Evolutionary conservation across 2,888 invertebrate species (phyloP), one percentile per base, ranked within the genome.

Genomic region (Ditula angustiorana): DNA sequence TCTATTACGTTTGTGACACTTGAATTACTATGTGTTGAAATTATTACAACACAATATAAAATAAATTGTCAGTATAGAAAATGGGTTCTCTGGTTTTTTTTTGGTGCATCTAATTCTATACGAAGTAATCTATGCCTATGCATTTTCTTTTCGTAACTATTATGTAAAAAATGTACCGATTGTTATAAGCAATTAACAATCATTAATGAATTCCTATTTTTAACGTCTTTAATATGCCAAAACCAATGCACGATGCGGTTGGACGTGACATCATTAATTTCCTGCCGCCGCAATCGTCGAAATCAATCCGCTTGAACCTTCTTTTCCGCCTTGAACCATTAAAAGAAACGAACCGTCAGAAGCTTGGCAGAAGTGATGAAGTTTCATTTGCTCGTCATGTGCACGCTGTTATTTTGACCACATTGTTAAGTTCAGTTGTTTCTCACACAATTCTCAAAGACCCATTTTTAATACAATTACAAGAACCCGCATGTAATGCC

Each of bases 1-100:
- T 50, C 66, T 66, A 63, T 66, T 66, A 57, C 69, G 65, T 68
- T 67, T 69, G 69, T 71, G 58, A 68, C 60, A 60, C 68, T 41
- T 53, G 13, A 44, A 26, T 56, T 35, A 60, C 19, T 50, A 49
- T 28, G 24, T 55, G 33, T 53, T 33, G 21, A 10, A 5, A 19
- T 41, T 41, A 26, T 49, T 16, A 16, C 13, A 16, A 49, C 19
- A 13, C 50, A 28, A 28, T 50, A 28, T 16, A 2, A 7, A 30
- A 28, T 19, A 50, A 28, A 28, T 26, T 28, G 13, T 7, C 35
- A 7, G 26, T 26, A 26, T 26, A 5, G 46, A 46, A 23, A 5
- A 46, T 46, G 21, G 1, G 8, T 46, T 44, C 5, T 46, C n/a
- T 2, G 4, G 4, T 19, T 41, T 19, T 41, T n/a, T 41, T 10